phyloP scores from a whole-genome alignment of 2,888 invertebrate genomes.

The Petrolisthes cinctipes region DNA sequence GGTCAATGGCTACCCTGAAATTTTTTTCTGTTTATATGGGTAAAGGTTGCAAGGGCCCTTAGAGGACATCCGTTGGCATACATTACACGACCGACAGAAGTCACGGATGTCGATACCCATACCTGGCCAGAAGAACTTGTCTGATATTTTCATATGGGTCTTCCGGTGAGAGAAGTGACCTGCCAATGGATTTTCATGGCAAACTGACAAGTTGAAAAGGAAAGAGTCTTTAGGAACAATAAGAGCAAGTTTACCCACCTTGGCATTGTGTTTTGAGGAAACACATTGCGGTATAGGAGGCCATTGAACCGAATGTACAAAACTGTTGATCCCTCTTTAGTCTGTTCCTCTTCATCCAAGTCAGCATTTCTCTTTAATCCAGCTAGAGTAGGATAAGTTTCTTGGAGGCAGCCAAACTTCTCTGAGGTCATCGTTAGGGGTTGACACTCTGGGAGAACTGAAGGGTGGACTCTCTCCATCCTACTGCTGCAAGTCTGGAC shows the following conservation, averaged over 20 bases:
- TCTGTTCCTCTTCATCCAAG: neutral
- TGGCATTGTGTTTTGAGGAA: neutral
- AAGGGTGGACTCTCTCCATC: neutral
- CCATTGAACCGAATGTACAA: neutral
- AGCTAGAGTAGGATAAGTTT: neutral
- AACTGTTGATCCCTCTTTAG: neutral
- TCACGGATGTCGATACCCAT: neutral
- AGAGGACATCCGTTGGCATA: neutral
- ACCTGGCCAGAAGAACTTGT: conserved; percentile 24
- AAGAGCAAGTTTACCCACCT: neutral
- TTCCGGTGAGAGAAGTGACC: conserved; percentile 22
- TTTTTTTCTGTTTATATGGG: neutral
- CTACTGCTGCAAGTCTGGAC: conserved; percentile 9
- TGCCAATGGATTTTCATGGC: conserved; percentile 12
- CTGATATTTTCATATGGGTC: neutral
- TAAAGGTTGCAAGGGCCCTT: conserved; percentile 7
- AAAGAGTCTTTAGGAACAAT: conserved; percentile 12
- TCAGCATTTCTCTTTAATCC: neutral
- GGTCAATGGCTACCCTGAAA: neutral
- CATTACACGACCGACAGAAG: conserved; percentile 26
- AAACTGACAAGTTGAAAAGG: neutral
- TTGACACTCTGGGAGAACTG: conserved; percentile 5
- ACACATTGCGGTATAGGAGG: conserved; percentile 12
- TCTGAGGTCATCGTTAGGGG: conserved; percentile 9
- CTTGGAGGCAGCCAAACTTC: conserved; percentile 7